Percentiles rank a stretch among this genome's conserved stretches.
Evolutionary conservation across 2,888 invertebrate species (phyloP).

Genomic region (Rhamnusium bicolor): DNA sequence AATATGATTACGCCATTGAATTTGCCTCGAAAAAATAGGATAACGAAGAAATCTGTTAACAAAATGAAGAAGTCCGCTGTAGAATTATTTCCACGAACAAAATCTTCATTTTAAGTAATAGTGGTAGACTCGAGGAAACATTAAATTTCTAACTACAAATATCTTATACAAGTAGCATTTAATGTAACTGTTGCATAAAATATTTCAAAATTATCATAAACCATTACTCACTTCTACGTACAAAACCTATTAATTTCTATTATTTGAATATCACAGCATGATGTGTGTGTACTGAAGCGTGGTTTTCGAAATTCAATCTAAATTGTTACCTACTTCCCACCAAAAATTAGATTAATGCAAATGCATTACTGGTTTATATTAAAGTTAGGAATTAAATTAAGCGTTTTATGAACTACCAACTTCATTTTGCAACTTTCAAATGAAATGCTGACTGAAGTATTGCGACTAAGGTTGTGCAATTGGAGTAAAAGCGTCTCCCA

Average conservation of each 20-base stretch:
- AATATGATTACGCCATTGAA: too few species aligned
- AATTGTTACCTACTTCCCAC: background rate
- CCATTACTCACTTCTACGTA: background rate
- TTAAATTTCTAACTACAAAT: too few species aligned
- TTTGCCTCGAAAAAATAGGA: too few species aligned
- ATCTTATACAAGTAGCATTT: too few species aligned
- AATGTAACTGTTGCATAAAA: too few species aligned
- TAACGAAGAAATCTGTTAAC: too few species aligned
- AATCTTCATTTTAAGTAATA: too few species aligned
- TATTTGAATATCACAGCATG: background rate
- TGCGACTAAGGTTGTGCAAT: conserved; percentile 9
- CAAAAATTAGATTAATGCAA: conserved; percentile 17
- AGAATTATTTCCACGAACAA: too few species aligned
- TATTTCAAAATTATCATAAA: too few species aligned
- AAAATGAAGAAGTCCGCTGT: too few species aligned
- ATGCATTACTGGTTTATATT: conserved; percentile 13
- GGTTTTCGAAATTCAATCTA: conserved; percentile 1
- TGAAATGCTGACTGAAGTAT: conserved; percentile 9
- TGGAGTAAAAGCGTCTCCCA: conserved; percentile 10
- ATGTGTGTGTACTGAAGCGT: background rate
- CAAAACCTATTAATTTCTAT: background rate
- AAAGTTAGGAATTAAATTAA: conserved; percentile 15
- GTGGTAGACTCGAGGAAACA: too few species aligned
- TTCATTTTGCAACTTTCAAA: conserved; percentile 6
- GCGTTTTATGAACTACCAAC: conserved; percentile 19